A percentile compares a stretch with the other conserved stretches of the same genome.
Evolutionary conservation across 2,888 invertebrate species (phyloP).

Genomic region (Hirtodrosophila cameraria): DNA sequence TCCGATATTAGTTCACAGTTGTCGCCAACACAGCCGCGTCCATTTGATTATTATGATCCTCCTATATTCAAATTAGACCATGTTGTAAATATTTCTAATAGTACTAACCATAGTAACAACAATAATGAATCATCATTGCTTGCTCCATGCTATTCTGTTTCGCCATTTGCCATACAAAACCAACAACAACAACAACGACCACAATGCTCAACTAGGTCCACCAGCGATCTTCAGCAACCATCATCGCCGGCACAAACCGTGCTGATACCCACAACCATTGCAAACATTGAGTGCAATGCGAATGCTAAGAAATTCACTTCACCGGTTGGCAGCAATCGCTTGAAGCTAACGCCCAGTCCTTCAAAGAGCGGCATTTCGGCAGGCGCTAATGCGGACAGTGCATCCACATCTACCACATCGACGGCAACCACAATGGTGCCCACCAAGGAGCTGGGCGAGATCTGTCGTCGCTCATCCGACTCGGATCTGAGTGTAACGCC

Average conservation of each 20-base stretch:
- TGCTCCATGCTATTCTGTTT: conserved; percentile 82
- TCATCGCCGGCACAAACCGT: conserved; percentile 73
- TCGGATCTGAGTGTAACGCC: conserved; percentile 96
- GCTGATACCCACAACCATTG: conserved; percentile 68
- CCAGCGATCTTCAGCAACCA: conserved; percentile 75
- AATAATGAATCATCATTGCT: conserved; percentile 84
- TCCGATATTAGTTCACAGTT: conserved; percentile 67
- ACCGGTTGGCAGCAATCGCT: conserved; percentile 84
- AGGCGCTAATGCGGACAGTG: conserved; percentile 71
- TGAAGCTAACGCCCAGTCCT: conserved; percentile 86
- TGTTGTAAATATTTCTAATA: conserved; percentile 73
- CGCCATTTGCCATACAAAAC: conserved; percentile 77
- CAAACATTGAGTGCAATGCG: conserved; percentile 50
- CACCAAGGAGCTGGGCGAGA: conserved; percentile 84
- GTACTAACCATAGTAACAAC: conserved; percentile 79
- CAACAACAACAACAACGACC: conserved; percentile 64
- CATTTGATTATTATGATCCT: conserved; percentile 44
- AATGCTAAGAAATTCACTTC: conserved; percentile 71
- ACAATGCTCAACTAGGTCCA: conserved; percentile 80
- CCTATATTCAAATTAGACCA: conserved; percentile 56
- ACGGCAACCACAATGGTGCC: conserved; percentile 84
- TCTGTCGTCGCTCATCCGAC: conserved; percentile 94
- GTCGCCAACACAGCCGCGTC: conserved; percentile 26
- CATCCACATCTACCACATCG: conserved; percentile 84
- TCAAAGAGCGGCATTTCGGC: conserved; percentile 82